Conservation (phyloP, 2,797 vertebrate genomes). For the Rachycentron canadum region DNA sequence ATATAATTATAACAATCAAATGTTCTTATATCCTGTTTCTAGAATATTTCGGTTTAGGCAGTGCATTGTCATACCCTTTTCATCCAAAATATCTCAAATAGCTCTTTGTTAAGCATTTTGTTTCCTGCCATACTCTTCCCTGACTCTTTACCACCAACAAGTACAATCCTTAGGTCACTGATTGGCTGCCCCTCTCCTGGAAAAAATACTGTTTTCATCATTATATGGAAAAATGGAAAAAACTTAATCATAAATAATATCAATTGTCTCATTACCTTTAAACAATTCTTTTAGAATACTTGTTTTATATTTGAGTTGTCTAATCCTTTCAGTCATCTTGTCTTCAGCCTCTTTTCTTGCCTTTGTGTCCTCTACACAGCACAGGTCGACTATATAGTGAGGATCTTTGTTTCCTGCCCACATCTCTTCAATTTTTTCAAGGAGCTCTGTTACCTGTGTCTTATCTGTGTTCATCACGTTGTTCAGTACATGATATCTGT, state of each 20-base stretch:
- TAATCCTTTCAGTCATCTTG: slow-evolving; percentile 27
- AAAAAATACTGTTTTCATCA: neutral
- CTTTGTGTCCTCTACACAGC: slow-evolving; percentile 7
- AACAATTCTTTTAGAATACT: slow-evolving; percentile 42
- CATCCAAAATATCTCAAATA: slow-evolving; percentile 15
- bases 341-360: slow-evolving; percentile 2
- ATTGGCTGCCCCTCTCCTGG: slow-evolving; percentile 9
- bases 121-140: slow-evolving; percentile 64
- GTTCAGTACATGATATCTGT: slow-evolving; percentile 67
- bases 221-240: neutral
- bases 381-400: slow-evolving; percentile 10
- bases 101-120: slow-evolving; percentile 3
- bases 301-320: slow-evolving; percentile 22
- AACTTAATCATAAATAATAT: neutral
- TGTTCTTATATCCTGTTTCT: neutral
- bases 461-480: neutral
- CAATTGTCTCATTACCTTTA: slow-evolving; percentile 17
- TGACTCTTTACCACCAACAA: slow-evolving; percentile 46
- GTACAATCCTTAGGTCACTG: slow-evolving; percentile 48
- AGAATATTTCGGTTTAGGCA: neutral
- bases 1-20: neutral
- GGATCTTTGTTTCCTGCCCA: slow-evolving; percentile 42
- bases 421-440: slow-evolving; percentile 71
- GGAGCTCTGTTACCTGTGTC: slow-evolving; percentile 54
- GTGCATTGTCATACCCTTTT: slow-evolving; percentile 28